Percentiles rank a stretch among this genome's conserved stretches.
Evolutionary conservation across 2,113 vertebrate genomes (phyloP).

Genomic region (Forbesichthys agassizii): DNA sequence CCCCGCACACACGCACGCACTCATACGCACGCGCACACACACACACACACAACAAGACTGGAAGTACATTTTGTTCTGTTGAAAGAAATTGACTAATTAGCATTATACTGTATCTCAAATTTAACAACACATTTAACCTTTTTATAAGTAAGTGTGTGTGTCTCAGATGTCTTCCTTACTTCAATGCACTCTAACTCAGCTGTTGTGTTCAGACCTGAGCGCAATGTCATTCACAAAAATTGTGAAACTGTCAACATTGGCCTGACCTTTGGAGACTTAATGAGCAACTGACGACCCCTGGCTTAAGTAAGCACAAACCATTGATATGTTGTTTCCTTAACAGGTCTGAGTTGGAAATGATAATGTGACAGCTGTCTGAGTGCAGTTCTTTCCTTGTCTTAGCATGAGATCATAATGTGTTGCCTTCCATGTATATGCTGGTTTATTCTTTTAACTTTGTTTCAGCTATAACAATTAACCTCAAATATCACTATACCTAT

Average conservation of each 20-base stretch:
- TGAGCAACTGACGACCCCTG: conserved; percentile 14
- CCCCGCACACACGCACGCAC: too few species aligned
- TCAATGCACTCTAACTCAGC: conserved; percentile 5
- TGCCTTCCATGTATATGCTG: conserved; percentile 51
- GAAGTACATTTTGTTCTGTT: conserved; percentile 5
- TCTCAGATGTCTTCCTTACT: background rate
- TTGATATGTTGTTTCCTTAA: background rate
- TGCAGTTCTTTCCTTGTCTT: conserved; percentile 37
- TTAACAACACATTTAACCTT: background rate
- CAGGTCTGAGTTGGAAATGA: conserved; percentile 24
- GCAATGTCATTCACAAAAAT: conserved; percentile 13
- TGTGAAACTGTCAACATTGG: conserved; percentile 11
- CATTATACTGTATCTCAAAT: conserved; percentile 29
- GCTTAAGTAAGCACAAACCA: background rate
- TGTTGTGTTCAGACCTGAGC: conserved; percentile 17
- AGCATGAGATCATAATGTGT: conserved; percentile 55
- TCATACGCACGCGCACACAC: too few species aligned
- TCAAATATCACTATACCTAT: conserved; percentile 51
- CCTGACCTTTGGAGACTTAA: conserved; percentile 14
- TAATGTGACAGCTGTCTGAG: conserved; percentile 29
- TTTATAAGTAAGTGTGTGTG: background rate
- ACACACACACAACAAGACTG: background rate
- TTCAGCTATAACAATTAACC: conserved; percentile 67
- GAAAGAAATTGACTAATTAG: conserved; percentile 17
- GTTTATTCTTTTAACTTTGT: conserved; percentile 50